Conservation (phyloP, 2,797 vertebrate genomes). For the Molothrus aeneus region DNA sequence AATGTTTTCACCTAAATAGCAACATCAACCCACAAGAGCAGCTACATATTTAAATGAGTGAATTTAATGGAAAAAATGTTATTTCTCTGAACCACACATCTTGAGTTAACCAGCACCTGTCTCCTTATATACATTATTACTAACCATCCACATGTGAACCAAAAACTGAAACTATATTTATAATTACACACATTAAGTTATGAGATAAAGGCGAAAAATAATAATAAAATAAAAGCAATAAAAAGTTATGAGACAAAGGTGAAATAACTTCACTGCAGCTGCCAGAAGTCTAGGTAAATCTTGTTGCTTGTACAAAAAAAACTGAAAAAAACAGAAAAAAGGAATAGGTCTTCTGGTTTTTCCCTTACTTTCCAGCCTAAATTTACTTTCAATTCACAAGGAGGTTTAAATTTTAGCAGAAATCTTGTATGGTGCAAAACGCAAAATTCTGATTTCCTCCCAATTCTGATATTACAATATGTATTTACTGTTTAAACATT, state of each 20-base stretch:
- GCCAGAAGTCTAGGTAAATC: not conserved
- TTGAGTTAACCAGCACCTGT: not conserved
- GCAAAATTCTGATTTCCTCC: not conserved
- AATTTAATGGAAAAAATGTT: not conserved
- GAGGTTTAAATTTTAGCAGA: not conserved
- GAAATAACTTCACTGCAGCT: not conserved
- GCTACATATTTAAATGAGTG: not conserved
- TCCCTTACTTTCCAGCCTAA: not conserved
- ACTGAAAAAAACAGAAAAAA: not conserved
- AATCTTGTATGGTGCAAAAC: not conserved
- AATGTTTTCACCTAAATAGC: not conserved
- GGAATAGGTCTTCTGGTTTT: not conserved
- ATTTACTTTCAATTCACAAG: not conserved
- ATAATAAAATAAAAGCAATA: too few species aligned
- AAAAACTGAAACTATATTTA: not conserved
- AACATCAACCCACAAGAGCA: not conserved
- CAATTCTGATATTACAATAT: not conserved
- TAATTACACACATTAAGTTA: not conserved
- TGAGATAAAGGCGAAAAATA: too few species aligned
- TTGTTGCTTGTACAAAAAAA: not conserved
- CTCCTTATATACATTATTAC: not conserved
- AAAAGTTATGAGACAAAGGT: not conserved
- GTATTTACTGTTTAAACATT: not conserved
- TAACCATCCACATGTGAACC: not conserved
- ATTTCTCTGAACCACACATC: not conserved